Evolutionary conservation across 2,797 vertebrate genomes (phyloP).

Genomic region (Pipistrellus kuhlii): DNA sequence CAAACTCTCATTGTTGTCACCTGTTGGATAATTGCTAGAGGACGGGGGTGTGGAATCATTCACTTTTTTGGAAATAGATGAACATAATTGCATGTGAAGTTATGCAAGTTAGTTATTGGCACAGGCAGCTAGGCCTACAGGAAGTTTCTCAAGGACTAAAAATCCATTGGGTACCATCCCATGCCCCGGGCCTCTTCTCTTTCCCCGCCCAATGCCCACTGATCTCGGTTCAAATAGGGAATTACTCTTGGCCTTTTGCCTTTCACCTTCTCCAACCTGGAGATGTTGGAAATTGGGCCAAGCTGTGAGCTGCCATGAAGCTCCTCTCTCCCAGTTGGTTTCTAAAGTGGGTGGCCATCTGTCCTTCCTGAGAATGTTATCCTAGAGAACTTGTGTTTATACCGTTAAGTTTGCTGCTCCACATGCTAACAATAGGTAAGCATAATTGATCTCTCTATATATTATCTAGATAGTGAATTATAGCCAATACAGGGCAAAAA

Average conservation of each 20-base stretch:
- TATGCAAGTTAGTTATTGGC: not conserved
- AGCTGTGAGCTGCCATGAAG: not conserved
- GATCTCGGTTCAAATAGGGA: not conserved
- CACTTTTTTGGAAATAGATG: slow-evolving; percentile 8
- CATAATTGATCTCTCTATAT: not conserved
- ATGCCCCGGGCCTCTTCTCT: not conserved
- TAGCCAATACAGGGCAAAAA: not conserved
- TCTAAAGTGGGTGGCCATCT: not conserved
- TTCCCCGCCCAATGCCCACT: not conserved
- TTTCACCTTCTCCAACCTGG: not conserved
- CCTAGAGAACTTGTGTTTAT: not conserved
- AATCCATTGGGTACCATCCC: not conserved
- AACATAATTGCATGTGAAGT: not conserved
- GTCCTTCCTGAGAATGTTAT: not conserved
- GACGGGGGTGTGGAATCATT: not conserved
- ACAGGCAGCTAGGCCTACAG: not conserved
- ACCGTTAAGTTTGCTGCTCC: not conserved
- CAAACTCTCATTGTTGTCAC: not conserved
- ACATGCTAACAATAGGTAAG: not conserved
- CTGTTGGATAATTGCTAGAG: not conserved
- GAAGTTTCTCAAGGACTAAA: not conserved
- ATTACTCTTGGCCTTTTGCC: not conserved
- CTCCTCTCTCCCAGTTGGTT: not conserved
- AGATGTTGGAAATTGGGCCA: not conserved
- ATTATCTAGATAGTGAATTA: not conserved